Percentiles rank a stretch among this genome's conserved stretches.
These are phyloP conservation scores for Eptesicus fuscus DNA, from an alignment of 2,113 vertebrate genomes.

Conservation along the genomic window DNA sequence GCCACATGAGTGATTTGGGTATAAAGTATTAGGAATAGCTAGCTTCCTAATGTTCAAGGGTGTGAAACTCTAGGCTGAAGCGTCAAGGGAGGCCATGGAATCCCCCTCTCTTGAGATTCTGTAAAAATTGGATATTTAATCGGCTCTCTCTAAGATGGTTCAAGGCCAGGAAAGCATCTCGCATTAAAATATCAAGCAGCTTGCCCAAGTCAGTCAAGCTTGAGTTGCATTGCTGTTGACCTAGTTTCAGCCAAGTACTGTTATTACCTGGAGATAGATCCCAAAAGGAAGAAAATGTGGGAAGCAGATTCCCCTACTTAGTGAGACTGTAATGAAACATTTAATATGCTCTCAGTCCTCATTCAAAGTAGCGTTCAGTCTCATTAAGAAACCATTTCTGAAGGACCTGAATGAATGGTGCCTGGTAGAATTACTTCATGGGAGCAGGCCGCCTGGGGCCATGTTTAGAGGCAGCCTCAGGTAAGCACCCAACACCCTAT, in stretches of 20 bases:
- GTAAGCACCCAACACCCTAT: neutral
- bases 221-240: neutral
- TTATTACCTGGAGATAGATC: neutral
- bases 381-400: constrained; percentile 38
- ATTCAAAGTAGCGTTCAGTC: constrained; percentile 15
- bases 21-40: neutral
- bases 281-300: neutral
- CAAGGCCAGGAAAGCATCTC: neutral
- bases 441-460: neutral
- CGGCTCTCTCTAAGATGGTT: neutral
- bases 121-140: neutral
- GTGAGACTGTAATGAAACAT: neutral
- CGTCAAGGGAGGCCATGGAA: neutral
- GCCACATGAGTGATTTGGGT: neutral
- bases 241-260: neutral
- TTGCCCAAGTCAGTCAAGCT: neutral
- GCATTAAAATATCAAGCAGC: neutral
- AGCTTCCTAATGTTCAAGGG: neutral
- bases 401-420: neutral
- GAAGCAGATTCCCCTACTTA: neutral
- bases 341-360: constrained; percentile 10
- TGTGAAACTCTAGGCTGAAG: neutral
- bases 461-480: neutral
- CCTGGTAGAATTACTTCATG: neutral
- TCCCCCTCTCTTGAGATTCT: neutral